These are phyloP conservation scores for Zonitis immaculata DNA, from an alignment of 2,888 invertebrate species.

Conservation along the genomic window DNA sequence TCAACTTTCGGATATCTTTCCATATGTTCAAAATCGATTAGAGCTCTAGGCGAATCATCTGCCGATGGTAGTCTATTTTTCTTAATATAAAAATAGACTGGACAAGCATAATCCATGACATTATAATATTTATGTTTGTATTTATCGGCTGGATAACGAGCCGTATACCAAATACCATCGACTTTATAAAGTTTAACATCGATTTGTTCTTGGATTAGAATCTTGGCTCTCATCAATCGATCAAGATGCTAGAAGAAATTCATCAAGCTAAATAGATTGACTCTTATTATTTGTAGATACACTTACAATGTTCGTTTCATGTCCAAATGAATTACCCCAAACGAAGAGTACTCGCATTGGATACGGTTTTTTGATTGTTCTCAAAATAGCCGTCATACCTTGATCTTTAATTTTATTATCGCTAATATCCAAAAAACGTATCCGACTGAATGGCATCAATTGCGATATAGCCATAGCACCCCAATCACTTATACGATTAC, in stretches of 20 bases:
- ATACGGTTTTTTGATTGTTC: conserved; percentile 55
- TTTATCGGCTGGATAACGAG: conserved; percentile 47
- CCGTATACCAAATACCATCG: conserved; percentile 43
- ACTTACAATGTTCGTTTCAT: conserved; percentile 40
- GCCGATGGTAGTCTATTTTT: conserved; percentile 32
- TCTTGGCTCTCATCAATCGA: conserved; percentile 44
- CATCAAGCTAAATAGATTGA: too few species aligned
- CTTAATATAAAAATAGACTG: conserved; percentile 40
- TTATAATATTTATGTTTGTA: conserved; percentile 56
- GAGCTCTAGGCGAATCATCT: conserved; percentile 32
- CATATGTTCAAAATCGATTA: conserved; percentile 36
- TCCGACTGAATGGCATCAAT: conserved; percentile 55
- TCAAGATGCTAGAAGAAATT: too few species aligned
- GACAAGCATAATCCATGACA: conserved; percentile 49
- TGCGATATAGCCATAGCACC: conserved; percentile 55
- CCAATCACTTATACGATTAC: conserved; percentile 54
- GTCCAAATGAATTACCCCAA: conserved; percentile 48
- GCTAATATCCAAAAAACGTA: conserved; percentile 56
- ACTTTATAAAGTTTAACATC: conserved; percentile 48
- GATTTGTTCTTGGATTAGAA: conserved; percentile 46
- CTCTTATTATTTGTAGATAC: too few species aligned
- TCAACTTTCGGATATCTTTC: conserved; percentile 37
- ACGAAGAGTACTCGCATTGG: conserved; percentile 43
- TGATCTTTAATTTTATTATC: conserved; percentile 54
- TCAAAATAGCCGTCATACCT: conserved; percentile 54